Conservation (phyloP, 2,113 vertebrate species). For the Melierax canorus region DNA sequence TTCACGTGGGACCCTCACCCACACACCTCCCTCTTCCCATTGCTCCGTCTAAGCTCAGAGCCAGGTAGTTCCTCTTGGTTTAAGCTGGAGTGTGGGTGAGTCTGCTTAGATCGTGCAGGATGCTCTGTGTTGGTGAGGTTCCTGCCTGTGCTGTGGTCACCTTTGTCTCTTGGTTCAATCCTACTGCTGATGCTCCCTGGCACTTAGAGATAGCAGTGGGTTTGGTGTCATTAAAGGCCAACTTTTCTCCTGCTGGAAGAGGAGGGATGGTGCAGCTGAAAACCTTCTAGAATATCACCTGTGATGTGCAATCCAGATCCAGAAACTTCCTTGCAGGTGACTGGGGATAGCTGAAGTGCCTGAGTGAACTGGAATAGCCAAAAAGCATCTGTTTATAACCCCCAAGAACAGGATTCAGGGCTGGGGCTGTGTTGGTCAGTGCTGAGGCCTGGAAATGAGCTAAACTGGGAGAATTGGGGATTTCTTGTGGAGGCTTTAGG, state of each 20-base stretch:
- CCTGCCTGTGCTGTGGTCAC: background rate
- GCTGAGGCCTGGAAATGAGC: background rate
- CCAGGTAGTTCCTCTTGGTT: fast-evolving
- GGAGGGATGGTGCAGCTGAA: background rate
- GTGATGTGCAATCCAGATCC: background rate
- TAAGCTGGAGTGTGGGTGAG: background rate
- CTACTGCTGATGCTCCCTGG: background rate
- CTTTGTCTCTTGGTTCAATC: background rate
- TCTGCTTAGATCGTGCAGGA: background rate
- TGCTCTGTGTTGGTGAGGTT: background rate
- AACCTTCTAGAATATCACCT: background rate
- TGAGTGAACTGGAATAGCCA: background rate
- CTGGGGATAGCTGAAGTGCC: background rate
- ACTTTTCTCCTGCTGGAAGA: background rate
- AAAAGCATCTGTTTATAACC: background rate
- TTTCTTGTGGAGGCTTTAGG: background rate
- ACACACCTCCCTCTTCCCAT: too few relatives aligned
- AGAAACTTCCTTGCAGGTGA: background rate
- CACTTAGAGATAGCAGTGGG: too few relatives aligned
- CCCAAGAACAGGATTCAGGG: background rate
- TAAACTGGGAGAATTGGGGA: fast-evolving
- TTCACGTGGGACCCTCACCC: background rate
- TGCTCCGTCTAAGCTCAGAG: background rate
- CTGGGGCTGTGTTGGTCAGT: background rate
- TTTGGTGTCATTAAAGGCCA: background rate